Conservation (phyloP, 2,113 vertebrate species). For the Corvus hawaiiensis region DNA sequence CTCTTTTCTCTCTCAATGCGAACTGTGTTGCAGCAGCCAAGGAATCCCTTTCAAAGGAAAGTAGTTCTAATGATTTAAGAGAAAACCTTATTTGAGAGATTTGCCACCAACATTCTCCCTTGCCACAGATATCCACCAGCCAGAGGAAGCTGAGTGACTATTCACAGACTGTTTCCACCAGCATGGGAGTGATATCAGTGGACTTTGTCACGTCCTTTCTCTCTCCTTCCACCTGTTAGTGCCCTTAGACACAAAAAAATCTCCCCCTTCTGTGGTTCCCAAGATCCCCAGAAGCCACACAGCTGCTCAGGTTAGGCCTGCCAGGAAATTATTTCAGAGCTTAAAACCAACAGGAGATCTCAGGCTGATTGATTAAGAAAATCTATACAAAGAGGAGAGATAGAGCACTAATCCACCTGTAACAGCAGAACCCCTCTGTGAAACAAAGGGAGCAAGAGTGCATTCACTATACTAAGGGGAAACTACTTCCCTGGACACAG, state of each 20-base stretch:
- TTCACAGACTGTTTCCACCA: background rate
- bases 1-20: background rate
- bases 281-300: background rate
- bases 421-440: background rate
- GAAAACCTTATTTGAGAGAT: background rate
- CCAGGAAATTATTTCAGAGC: background rate
- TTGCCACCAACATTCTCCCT: background rate
- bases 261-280: background rate
- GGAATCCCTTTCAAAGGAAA: background rate
- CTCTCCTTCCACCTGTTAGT: background rate
- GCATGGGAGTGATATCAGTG: background rate
- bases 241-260: background rate
- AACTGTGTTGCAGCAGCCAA: background rate
- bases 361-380: background rate
- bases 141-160: background rate
- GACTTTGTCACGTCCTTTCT: background rate
- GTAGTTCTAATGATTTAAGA: background rate
- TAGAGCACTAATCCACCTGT: background rate
- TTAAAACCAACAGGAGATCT: background rate
- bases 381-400: background rate
- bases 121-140: background rate
- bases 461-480: rapidly evolving
- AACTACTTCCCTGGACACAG: background rate
- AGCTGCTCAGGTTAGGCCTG: background rate
- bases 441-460: rapidly evolving